Percentiles rank a stretch among this genome's conserved stretches.
Conservation (phyloP, 2,888 invertebrate genomes). For the Selenia dentaria region DNA sequence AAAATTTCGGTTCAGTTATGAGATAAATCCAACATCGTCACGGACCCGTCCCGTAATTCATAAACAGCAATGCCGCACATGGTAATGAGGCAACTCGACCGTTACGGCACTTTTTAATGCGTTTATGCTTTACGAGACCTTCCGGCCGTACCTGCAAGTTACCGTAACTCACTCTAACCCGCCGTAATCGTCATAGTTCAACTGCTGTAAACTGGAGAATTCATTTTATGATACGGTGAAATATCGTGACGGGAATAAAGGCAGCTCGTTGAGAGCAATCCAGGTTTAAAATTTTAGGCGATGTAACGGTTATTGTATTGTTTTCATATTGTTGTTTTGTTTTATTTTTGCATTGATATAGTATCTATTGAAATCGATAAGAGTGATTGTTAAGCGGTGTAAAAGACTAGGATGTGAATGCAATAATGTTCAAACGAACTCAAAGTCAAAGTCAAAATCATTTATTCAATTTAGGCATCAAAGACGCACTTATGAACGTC, state of each 20-base stretch:
- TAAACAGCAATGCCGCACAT: conserved; percentile 2
- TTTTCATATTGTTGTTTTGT: not conserved
- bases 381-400: no score
- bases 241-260: conserved; percentile 1
- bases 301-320: conserved; percentile 2
- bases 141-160: conserved; percentile 11
- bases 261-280: not conserved
- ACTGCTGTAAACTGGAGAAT: conserved; percentile 2
- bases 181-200: no score
- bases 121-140: conserved; percentile 17
- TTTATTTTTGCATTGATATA: no score
- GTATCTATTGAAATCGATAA: no score
- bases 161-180: conserved; percentile 6
- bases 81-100: conserved; percentile 18
- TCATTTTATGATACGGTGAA: not conserved
- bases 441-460: no score
- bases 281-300: not conserved
- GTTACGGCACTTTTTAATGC: conserved; percentile 15
- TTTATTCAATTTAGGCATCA: no score
- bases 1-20: no score
- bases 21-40: not conserved
- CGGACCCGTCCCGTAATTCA: not conserved
- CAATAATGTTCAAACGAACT: no score
- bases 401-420: no score
- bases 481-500: no score